Percentiles rank a stretch among this genome's conserved stretches.
Conservation (phyloP, 2,888 invertebrate species). For the Gari tellinella region DNA sequence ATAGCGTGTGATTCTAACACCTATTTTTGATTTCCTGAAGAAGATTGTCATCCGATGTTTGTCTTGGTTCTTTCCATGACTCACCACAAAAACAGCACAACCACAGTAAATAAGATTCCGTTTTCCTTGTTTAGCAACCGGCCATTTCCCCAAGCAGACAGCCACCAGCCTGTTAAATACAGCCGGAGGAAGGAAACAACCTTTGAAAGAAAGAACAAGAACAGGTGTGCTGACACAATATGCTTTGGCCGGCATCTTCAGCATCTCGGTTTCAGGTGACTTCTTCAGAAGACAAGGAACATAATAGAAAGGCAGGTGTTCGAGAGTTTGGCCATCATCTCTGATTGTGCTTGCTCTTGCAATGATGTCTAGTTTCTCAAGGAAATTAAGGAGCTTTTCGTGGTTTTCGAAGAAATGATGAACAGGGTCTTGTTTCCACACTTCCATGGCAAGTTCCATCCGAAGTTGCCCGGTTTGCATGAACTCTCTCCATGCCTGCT, state of each 20-base stretch:
- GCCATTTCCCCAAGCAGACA: conserved; percentile 39
- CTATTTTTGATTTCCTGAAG: conserved; percentile 42
- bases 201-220: conserved; percentile 37
- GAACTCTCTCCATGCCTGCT: conserved; percentile 36
- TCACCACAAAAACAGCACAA: conserved; percentile 44
- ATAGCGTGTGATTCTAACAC: conserved; percentile 40
- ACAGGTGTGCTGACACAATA: conserved; percentile 32
- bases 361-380: conserved; percentile 49
- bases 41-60: conserved; percentile 39
- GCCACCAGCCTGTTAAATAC: conserved; percentile 43
- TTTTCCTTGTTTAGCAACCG: conserved; percentile 41
- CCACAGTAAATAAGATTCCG: conserved; percentile 38
- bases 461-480: conserved; percentile 33
- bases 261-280: conserved; percentile 5
- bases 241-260: not conserved
- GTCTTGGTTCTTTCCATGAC: conserved; percentile 22
- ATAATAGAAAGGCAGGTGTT: conserved; percentile 26
- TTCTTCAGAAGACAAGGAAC: conserved; percentile 46
- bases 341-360: conserved; percentile 27
- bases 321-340: conserved; percentile 29
- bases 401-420: conserved; percentile 42
- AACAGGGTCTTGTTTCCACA: conserved; percentile 41
- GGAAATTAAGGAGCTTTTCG: conserved; percentile 34
- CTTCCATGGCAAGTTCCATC: conserved; percentile 29
- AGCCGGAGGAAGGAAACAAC: conserved; percentile 45